Percentiles rank a stretch among this genome's conserved stretches.
Conservation (phyloP, 2,797 vertebrate genomes). For the Poecile montanus region DNA sequence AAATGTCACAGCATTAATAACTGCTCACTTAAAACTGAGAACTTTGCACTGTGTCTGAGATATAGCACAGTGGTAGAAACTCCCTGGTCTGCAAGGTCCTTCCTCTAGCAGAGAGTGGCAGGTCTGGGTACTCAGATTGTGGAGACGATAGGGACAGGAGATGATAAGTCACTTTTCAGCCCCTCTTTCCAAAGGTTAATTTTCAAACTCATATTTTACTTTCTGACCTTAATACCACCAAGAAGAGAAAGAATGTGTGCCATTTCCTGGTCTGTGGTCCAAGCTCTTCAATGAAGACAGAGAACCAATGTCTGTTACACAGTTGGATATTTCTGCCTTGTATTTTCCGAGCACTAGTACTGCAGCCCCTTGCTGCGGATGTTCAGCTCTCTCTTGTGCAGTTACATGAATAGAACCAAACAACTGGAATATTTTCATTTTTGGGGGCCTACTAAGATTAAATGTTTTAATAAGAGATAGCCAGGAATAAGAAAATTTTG, state of each 20-base stretch:
- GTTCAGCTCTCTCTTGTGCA: neutral
- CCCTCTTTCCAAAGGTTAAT: neutral
- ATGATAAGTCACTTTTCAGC: neutral
- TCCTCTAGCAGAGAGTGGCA: neutral
- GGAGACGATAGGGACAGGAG: neutral
- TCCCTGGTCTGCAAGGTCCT: neutral
- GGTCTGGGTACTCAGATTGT: neutral
- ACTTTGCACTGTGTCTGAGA: neutral
- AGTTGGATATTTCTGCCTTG: neutral
- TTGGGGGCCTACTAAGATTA: neutral
- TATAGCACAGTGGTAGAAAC: neutral
- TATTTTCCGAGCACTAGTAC: neutral
- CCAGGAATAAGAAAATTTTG: neutral
- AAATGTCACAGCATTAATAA: constrained; percentile 16
- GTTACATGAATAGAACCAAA: neutral
- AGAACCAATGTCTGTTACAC: accelerated
- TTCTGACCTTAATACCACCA: neutral
- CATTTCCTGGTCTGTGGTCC: neutral
- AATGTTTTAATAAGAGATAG: neutral
- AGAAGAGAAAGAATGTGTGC: neutral
- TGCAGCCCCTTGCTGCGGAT: neutral
- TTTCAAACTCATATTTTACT: neutral
- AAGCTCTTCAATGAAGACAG: neutral
- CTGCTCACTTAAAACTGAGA: neutral
- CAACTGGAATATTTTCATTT: neutral